These are phyloP conservation scores for Oreochromis aureus DNA, from an alignment of 2,113 vertebrate species.

Conservation along the genomic window DNA sequence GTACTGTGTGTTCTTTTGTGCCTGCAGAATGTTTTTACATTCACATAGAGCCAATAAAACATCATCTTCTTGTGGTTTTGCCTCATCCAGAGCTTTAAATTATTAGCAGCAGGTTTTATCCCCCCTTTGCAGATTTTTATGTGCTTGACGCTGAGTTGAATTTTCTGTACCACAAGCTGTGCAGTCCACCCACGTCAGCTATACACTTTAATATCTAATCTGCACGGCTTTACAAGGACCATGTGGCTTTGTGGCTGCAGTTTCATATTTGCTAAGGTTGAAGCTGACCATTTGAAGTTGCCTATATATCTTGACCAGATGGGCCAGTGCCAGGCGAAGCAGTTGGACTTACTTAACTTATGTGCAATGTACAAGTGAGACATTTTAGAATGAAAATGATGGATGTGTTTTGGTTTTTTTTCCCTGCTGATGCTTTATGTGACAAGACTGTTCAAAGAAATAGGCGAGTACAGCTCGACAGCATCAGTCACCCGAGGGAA, in stretches of 20 bases:
- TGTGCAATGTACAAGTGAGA: slow-evolving; percentile 8
- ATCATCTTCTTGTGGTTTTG: background rate
- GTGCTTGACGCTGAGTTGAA: background rate
- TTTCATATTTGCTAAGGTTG: background rate
- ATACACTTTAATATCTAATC: slow-evolving; percentile 42
- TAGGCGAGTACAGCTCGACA: background rate
- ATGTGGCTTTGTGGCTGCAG: background rate
- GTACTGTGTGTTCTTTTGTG: background rate
- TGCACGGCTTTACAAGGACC: slow-evolving; percentile 1
- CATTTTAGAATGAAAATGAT: slow-evolving; percentile 34
- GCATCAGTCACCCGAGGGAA: background rate
- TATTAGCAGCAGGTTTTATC: background rate
- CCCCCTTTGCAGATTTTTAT: background rate
- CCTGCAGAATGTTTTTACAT: background rate
- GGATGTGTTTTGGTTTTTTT: slow-evolving; percentile 28
- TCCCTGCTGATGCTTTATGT: slow-evolving; percentile 1
- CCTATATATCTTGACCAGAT: slow-evolving; percentile 46
- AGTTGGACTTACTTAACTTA: background rate
- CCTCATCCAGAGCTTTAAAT: slow-evolving; percentile 1
- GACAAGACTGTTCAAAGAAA: slow-evolving; percentile 2
- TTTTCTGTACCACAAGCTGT: background rate
- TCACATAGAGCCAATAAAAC: background rate
- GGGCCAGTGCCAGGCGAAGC: background rate
- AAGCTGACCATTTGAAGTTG: slow-evolving; percentile 40
- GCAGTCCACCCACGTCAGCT: background rate